A percentile compares a stretch with the other conserved stretches of the same genome.
Conservation (phyloP, 2,113 vertebrate genomes). For the Coryphaenoides rupestris region DNA sequence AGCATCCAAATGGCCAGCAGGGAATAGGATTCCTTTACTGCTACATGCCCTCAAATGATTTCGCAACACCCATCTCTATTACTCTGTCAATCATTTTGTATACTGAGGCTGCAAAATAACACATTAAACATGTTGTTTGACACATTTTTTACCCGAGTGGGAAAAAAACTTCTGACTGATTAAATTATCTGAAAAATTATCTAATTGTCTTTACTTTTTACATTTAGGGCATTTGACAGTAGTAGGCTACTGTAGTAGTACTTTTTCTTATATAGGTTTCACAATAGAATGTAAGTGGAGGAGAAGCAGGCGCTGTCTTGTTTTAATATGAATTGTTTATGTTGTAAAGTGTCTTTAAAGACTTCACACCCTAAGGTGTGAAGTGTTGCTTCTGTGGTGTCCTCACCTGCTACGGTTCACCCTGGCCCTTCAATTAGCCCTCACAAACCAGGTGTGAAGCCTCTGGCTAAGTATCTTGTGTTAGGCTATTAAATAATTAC, state of each 20-base stretch:
- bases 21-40: not conserved
- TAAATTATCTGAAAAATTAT: no score
- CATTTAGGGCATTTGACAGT: no score
- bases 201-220: no score
- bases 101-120: no score
- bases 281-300: not conserved
- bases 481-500: conserved; percentile 22
- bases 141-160: no score
- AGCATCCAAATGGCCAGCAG: conserved; percentile 6
- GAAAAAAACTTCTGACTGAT: no score
- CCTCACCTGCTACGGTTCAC: conserved; percentile 30
- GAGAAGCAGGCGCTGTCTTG: not conserved
- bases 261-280: not conserved
- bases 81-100: no score
- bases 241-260: no score
- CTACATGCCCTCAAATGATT: not conserved
- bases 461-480: conserved; percentile 12
- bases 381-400: conserved; percentile 20
- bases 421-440: conserved; percentile 37
- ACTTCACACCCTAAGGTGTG: conserved; percentile 42
- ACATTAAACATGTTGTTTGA: no score
- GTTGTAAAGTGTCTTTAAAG: conserved; percentile 7
- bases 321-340: not conserved
- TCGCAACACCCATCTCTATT: no score
- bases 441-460: conserved; percentile 41